These are phyloP conservation scores for Steromphala cineraria DNA, from an alignment of 2,888 invertebrate genomes.

Conservation along the genomic window DNA sequence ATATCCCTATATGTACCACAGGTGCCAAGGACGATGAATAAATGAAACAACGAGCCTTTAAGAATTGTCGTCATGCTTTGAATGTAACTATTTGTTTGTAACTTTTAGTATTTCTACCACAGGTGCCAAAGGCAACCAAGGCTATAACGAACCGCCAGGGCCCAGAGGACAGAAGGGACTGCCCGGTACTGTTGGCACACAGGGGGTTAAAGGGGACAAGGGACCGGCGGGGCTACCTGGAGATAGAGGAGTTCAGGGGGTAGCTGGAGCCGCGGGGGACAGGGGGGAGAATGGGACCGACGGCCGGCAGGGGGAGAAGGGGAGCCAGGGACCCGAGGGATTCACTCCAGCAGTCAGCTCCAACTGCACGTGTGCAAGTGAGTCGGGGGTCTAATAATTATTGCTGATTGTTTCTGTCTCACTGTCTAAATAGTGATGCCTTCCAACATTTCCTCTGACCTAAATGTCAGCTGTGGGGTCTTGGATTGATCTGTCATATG, in stretches of 20 bases:
- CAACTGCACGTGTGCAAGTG: background rate
- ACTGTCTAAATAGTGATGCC: too few relatives aligned
- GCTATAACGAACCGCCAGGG: background rate
- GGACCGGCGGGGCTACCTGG: background rate
- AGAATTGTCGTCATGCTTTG: too few relatives aligned
- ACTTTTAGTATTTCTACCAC: too few relatives aligned
- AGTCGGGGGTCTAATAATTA: background rate
- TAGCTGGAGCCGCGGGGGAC: background rate
- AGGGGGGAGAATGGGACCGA: background rate
- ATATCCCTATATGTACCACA: too few relatives aligned
- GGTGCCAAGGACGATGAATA: too few relatives aligned
- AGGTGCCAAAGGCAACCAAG: background rate
- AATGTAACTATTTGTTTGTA: too few relatives aligned
- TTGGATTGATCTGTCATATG: too few relatives aligned
- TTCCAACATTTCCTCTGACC: too few relatives aligned
- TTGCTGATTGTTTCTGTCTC: background rate
- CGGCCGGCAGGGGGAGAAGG: background rate
- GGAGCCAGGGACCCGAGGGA: background rate
- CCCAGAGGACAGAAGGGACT: background rate
- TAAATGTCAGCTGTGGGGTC: too few relatives aligned
- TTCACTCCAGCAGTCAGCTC: background rate
- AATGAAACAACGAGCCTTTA: too few relatives aligned
- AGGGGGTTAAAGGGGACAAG: background rate
- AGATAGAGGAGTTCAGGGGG: background rate
- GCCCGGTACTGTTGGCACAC: background rate